phyloP scores from a whole-genome alignment of 2,797 vertebrate species.

The Fistularia tabacaria region DNA sequence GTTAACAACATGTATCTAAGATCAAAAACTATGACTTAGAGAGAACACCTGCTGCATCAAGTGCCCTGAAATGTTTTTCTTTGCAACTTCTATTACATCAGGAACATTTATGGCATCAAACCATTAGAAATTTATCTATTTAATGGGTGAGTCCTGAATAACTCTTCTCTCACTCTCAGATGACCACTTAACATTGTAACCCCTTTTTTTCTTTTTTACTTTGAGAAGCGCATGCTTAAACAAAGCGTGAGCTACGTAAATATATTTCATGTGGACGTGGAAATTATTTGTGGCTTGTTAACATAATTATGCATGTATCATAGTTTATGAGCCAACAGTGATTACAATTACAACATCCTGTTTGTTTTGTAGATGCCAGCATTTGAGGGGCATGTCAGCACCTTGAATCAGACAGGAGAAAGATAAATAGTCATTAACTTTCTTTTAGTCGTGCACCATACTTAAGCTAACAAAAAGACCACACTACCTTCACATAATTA shows the following conservation, averaged over 20 bases:
- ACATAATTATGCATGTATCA: slow-evolving; percentile 47
- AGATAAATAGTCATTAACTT: slow-evolving; percentile 54
- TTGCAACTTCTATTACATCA: too few relatives aligned
- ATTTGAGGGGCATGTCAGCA: slow-evolving; percentile 47
- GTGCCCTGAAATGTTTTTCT: too few relatives aligned
- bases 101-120: too few relatives aligned
- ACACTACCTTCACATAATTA: slow-evolving; percentile 49
- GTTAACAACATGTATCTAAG: too few relatives aligned
- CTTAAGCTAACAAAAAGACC: slow-evolving; percentile 45
- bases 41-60: too few relatives aligned
- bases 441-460: slow-evolving; percentile 32
- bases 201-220: not conserved
- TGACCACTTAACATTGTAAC: not conserved
- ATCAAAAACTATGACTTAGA: too few relatives aligned
- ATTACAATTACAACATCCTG: slow-evolving; percentile 57
- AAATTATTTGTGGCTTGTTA: slow-evolving; percentile 47
- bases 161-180: slow-evolving; percentile 3
- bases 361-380: slow-evolving; percentile 47
- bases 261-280: slow-evolving; percentile 40
- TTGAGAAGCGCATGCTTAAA: slow-evolving; percentile 10
- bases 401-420: slow-evolving; percentile 47
- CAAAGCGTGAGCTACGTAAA: slow-evolving; percentile 13
- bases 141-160: too few relatives aligned
- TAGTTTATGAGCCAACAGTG: slow-evolving; percentile 39
- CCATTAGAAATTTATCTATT: too few relatives aligned